Base-by-base conservation (phyloP, 2,113 vertebrate genomes). In the Lucifuga dentata region DNA sequence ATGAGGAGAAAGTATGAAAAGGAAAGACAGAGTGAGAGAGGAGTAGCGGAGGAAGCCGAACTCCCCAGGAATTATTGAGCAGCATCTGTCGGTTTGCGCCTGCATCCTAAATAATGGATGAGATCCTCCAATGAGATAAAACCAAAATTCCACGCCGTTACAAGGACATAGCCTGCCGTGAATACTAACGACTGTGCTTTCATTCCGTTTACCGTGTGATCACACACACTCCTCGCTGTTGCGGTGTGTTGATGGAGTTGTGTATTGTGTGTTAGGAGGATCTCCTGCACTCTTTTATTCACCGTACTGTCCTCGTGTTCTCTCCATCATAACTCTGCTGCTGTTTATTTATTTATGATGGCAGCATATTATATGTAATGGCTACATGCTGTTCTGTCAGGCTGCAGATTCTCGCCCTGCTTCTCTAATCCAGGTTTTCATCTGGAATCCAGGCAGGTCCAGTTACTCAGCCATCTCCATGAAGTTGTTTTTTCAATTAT, bases 61-160 rank as follows among this genome's bases (percentile, higher is more conserved):
- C 72, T 76, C 78, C 69, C 52, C 63, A 68, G 78, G 86, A 87
- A 85, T 90, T 87, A 87, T 84, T 85, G 69, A 84, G 80, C 68
- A 75, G 76, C 46, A 55, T 75, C 72, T 79, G 72, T 79, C 62
- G 45, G 74, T 72, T 83, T 64, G 70, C 33, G 64, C 62, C 68
- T 68, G 71, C 77, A 65, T 82, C 71, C 84, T 90, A 83, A 92
- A 92, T 89, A 90, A 91, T 89, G 84, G 80, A 90, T 89, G 89
- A 91, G 89, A 88, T 90, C 72, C 65, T 90, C 72, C 72, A 57
- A 78, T 84, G 74, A 90, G 86, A 91, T 89, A 88, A 88, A 86
- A 76, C 33, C 68, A 61, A 86, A 83, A 82, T 78, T 84, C 80
- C 68, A 74, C 21, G 55, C 57, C 46, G 80, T 80, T 82, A 86